Evolutionary conservation across 2,113 vertebrate species (phyloP).

Genomic region (Ranitomeya variabilis): DNA sequence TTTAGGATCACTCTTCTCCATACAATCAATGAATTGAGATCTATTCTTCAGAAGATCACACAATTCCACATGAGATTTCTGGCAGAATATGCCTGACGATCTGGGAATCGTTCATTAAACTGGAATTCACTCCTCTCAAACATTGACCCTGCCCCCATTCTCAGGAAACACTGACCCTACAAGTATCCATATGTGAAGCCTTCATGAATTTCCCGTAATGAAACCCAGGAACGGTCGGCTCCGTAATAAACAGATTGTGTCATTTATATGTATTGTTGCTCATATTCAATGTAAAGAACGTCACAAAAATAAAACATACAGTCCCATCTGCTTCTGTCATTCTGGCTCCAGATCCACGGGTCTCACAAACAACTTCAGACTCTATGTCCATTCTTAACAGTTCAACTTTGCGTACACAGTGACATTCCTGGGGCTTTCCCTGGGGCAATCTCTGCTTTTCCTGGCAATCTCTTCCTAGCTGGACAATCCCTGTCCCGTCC

Average conservation of each 20-base stretch:
- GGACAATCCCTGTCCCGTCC: too few species aligned
- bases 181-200: too few species aligned
- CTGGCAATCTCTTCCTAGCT: too few species aligned
- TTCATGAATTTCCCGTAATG: background rate
- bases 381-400: too few species aligned
- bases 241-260: background rate
- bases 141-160: background rate
- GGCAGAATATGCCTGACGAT: background rate
- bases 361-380: too few species aligned
- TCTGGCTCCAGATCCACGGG: too few species aligned
- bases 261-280: background rate
- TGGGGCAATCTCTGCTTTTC: too few species aligned
- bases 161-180: background rate
- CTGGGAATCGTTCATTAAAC: background rate
- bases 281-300: background rate
- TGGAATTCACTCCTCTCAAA: too few species aligned
- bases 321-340: too few species aligned
- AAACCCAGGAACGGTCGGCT: background rate
- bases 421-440: too few species aligned
- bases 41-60: background rate
- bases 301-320: too few species aligned
- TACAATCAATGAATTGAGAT: constrained; percentile 8
- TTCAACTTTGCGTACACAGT: too few species aligned
- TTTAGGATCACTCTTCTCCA: constrained; percentile 23
- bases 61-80: constrained; percentile 8